Percentiles rank a stretch among this genome's conserved stretches.
Evolutionary conservation across 2,888 invertebrate genomes (phyloP).

Genomic region (Sicus ferrugineus): DNA sequence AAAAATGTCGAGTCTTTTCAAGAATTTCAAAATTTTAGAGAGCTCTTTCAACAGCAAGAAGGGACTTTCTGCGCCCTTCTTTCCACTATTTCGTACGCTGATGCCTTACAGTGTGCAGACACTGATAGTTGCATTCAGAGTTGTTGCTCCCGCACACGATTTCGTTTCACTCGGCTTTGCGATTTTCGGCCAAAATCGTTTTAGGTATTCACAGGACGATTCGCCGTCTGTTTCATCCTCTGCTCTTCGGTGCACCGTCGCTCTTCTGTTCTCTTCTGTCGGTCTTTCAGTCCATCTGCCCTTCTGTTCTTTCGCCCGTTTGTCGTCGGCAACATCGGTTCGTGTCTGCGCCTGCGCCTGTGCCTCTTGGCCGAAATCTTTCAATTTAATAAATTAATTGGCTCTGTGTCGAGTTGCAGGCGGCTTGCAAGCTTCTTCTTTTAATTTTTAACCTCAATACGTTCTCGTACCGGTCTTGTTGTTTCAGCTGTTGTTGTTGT

Average conservation of each 20-base stretch:
- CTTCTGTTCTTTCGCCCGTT: conserved; percentile 40
- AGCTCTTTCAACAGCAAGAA: too few relatives aligned
- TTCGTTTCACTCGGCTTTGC: neutral
- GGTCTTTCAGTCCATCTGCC: conserved; percentile 26
- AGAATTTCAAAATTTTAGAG: too few relatives aligned
- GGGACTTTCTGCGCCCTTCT: too few relatives aligned
- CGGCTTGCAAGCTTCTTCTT: conserved; percentile 10
- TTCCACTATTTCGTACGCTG: too few relatives aligned
- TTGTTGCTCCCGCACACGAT: neutral
- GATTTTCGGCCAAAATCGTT: conserved; percentile 33
- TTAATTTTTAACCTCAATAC: conserved; percentile 34
- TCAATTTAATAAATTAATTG: conserved; percentile 65
- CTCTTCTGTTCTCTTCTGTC: conserved; percentile 5
- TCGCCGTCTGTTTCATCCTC: too few relatives aligned
- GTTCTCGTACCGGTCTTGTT: conserved; percentile 31
- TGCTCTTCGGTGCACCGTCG: too few relatives aligned
- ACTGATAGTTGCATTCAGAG: conserved; percentile 28
- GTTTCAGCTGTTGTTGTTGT: conserved; percentile 29
- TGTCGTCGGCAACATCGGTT: conserved; percentile 53
- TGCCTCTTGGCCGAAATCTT: conserved; percentile 49
- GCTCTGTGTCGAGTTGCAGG: conserved; percentile 53
- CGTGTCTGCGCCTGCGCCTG: conserved; percentile 13
- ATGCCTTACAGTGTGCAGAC: too few relatives aligned
- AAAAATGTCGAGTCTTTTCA: too few relatives aligned
- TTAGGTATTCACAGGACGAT: conserved; percentile 34